Conservation (phyloP, 2,888 invertebrate species). For the Mythimna vitellina region DNA sequence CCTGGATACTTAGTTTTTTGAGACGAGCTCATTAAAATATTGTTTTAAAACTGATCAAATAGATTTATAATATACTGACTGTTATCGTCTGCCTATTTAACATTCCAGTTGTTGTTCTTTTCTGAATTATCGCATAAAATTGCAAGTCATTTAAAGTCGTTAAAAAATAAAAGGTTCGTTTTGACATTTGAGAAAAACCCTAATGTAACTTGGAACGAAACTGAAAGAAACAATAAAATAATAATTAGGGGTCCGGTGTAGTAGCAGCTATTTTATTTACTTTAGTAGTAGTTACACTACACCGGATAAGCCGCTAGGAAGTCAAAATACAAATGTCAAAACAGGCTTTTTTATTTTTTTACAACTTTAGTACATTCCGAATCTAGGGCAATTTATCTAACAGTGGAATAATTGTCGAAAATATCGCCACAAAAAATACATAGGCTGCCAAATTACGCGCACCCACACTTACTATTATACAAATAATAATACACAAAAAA, state of each 20-base stretch:
- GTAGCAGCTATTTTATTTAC: too few relatives aligned
- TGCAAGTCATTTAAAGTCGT: neutral
- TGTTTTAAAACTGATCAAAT: neutral
- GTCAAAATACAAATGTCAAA: too few relatives aligned
- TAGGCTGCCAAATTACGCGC: slow-evolving; percentile 7
- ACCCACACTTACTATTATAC: slow-evolving; percentile 24
- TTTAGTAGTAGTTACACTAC: too few relatives aligned
- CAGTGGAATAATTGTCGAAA: neutral
- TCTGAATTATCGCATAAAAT: neutral
- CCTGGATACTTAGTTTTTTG: neutral
- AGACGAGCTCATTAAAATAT: neutral
- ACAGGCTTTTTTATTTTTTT: too few relatives aligned
- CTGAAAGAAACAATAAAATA: too few relatives aligned
- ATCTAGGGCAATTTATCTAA: neutral
- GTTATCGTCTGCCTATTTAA: too few relatives aligned
- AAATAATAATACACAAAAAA: slow-evolving; percentile 40
- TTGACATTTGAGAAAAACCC: too few relatives aligned
- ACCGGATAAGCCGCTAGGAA: too few relatives aligned
- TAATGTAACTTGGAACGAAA: too few relatives aligned
- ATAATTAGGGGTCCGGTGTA: too few relatives aligned
- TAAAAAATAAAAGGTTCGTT: too few relatives aligned
- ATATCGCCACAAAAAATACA: neutral
- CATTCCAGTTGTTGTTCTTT: neutral
- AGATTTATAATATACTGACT: neutral
- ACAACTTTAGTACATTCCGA: neutral